Conservation (phyloP, 2,797 vertebrate species). For the Aplochiton taeniatus region DNA sequence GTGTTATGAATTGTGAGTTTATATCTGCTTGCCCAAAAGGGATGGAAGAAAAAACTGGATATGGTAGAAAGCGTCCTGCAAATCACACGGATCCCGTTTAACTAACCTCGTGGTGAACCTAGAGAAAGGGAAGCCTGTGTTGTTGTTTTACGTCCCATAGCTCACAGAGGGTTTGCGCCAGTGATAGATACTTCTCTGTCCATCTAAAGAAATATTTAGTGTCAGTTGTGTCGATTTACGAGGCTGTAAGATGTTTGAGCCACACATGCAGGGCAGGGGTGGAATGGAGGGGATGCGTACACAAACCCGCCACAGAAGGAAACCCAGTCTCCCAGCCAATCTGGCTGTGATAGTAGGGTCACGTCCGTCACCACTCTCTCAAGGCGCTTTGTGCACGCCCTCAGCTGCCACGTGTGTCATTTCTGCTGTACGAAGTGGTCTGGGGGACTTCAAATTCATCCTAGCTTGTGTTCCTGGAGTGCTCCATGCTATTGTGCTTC, state of each 20-base stretch:
- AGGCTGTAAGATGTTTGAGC: background rate
- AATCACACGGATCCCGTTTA: no score
- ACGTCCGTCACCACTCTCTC: background rate
- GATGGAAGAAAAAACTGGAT: no score
- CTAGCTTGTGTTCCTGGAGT: no score
- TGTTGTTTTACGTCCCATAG: no score
- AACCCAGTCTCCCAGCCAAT: conserved; percentile 9
- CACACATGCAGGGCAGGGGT: background rate
- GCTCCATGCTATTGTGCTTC: conserved; percentile 3
- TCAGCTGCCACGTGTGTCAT: conserved; percentile 15
- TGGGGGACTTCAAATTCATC: no score
- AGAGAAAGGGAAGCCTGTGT: no score
- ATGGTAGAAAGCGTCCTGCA: no score
- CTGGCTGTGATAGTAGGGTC: background rate
- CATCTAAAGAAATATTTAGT: conserved; percentile 30
- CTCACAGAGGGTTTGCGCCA: no score
- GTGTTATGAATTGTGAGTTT: no score
- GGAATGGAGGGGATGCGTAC: conserved; percentile 15
- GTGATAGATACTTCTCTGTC: background rate
- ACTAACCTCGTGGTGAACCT: no score
- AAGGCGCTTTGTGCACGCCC: no score
- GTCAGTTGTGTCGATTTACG: conserved; percentile 11
- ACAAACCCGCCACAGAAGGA: conserved; percentile 16
- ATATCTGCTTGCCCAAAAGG: no score
- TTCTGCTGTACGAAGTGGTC: conserved; percentile 15